Evolutionary conservation across 2,888 invertebrate species (phyloP).

Genomic region (Cephus pygmeus): DNA sequence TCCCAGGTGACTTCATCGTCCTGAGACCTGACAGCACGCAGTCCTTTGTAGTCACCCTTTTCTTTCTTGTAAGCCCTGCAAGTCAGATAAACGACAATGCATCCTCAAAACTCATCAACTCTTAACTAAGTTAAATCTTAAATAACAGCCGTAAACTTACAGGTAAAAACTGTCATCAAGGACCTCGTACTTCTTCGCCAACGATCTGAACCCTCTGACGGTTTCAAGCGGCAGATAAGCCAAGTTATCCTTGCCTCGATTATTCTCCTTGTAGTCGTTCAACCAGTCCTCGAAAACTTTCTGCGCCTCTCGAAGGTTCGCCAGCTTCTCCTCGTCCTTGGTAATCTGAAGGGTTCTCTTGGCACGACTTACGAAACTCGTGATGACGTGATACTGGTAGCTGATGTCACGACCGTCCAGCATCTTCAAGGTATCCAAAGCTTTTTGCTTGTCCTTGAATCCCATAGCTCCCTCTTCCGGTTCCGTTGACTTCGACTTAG

Average conservation of each 20-base stretch:
- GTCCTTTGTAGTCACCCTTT: constrained; percentile 78
- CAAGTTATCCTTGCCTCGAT: constrained; percentile 76
- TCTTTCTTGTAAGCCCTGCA: constrained; percentile 71
- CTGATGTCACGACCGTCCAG: constrained; percentile 74
- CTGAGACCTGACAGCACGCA: constrained; percentile 72
- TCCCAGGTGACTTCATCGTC: constrained; percentile 77
- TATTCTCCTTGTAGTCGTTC: constrained; percentile 77
- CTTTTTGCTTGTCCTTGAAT: constrained; percentile 79
- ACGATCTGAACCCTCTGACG: constrained; percentile 69
- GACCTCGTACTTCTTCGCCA: constrained; percentile 69
- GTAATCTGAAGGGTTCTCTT: constrained; percentile 74
- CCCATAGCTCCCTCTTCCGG: constrained; percentile 74
- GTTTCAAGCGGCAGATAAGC: constrained; percentile 75
- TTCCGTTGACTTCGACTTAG: constrained; percentile 50
- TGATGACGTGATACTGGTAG: constrained; percentile 74
- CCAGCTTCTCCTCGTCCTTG: constrained; percentile 76
- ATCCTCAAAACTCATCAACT: background rate
- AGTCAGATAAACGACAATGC: background rate
- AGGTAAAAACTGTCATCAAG: constrained; percentile 60
- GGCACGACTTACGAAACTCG: constrained; percentile 71
- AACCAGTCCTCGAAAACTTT: constrained; percentile 78
- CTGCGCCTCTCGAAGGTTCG: constrained; percentile 77
- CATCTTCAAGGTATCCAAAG: constrained; percentile 74
- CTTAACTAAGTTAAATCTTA: background rate
- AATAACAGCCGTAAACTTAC: constrained; percentile 29